Conservation (phyloP, 2,113 vertebrate genomes). For the Lasiurus cinereus region DNA sequence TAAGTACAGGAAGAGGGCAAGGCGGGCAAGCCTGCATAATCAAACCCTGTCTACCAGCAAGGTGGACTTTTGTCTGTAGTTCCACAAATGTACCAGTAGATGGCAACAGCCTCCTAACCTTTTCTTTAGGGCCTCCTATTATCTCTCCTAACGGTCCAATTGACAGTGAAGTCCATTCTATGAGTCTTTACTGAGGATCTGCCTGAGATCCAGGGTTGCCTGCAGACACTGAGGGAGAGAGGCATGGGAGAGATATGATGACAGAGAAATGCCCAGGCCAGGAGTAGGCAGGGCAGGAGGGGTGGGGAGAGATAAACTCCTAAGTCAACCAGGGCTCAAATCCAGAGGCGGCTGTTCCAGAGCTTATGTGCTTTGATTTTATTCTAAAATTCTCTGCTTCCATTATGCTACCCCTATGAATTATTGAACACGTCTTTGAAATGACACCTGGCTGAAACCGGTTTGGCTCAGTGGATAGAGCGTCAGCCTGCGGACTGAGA, state of each 20-base stretch:
- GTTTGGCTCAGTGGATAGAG: too few relatives aligned
- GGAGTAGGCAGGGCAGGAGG: too few relatives aligned
- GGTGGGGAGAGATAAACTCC: neutral
- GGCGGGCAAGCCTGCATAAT: neutral
- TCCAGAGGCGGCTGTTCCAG: neutral
- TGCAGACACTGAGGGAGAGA: neutral
- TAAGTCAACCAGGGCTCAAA: neutral
- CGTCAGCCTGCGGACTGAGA: too few relatives aligned
- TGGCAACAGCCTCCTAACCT: neutral
- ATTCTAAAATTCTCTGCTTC: neutral
- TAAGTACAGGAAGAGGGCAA: neutral
- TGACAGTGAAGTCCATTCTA: neutral
- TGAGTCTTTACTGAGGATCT: neutral
- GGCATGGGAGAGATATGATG: neutral
- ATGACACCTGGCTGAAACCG: neutral
- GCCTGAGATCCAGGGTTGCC: neutral
- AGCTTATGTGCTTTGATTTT: neutral
- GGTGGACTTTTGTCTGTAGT: neutral
- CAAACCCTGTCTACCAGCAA: neutral
- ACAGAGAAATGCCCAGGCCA: neutral
- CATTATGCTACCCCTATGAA: neutral
- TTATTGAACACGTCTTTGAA: neutral
- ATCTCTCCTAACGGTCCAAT: neutral
- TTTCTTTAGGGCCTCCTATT: neutral
- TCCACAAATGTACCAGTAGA: neutral